Percentiles rank a stretch among this genome's conserved stretches.
phyloP scores from a whole-genome alignment of 1,140 invertebrate genomes.

The Drosophila insularis region DNA sequence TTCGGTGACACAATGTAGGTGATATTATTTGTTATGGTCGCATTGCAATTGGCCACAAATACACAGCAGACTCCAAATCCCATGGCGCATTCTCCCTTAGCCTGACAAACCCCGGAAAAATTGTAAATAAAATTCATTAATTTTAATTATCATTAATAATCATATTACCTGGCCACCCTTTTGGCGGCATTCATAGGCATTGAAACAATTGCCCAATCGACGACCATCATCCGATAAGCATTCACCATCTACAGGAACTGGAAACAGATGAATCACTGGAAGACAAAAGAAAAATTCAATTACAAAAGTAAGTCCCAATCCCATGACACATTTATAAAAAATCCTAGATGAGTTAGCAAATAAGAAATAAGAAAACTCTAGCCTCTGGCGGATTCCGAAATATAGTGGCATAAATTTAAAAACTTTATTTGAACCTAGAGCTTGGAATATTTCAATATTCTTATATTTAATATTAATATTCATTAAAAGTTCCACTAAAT shows the following conservation, averaged over 20 bases:
- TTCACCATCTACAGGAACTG: conserved; percentile 90
- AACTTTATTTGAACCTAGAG: no score
- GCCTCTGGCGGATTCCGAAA: no score
- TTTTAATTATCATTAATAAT: no score
- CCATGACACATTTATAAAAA: no score
- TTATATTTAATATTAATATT: no score
- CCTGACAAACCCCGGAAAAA: conserved; percentile 41
- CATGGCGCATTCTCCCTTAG: conserved; percentile 90
- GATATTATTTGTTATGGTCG: conserved; percentile 90
- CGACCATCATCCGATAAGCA: conserved; percentile 88
- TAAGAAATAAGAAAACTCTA: no score
- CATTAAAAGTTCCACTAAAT: no score
- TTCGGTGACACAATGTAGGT: conserved; percentile 93
- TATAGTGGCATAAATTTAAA: no score
- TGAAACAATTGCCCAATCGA: conserved; percentile 89
- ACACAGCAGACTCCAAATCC: conserved; percentile 95
- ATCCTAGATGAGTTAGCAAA: no score
- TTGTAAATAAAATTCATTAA: background rate
- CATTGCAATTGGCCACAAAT: conserved; percentile 90
- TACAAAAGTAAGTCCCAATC: background rate
- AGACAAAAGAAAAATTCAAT: background rate
- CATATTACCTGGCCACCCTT: conserved; percentile 85
- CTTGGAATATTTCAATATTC: no score
- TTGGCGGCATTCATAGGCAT: conserved; percentile 92
- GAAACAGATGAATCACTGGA: conserved; percentile 85